Conservation (phyloP, 64 coral and sea anemone genomes). For the Pocillopora damicornis region DNA sequence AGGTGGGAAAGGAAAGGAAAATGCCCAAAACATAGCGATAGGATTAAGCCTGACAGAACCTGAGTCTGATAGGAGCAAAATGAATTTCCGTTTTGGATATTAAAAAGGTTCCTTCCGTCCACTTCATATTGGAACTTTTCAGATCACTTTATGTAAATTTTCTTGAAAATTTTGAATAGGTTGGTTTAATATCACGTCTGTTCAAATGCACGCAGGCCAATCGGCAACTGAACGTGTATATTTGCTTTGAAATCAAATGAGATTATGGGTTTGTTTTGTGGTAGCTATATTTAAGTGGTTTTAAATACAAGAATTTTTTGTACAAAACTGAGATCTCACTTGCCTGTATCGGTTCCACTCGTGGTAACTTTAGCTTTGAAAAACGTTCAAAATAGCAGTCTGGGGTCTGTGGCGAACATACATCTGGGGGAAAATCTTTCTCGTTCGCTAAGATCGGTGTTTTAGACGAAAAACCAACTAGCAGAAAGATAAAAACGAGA, state of each 20-base stretch:
- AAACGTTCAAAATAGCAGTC: constrained; percentile 46
- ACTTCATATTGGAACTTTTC: neutral
- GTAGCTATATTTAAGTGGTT: neutral
- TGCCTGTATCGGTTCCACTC: constrained; percentile 35
- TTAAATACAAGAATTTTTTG: neutral
- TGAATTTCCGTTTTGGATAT: no score
- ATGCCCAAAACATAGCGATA: no score
- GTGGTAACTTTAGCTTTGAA: constrained; percentile 29
- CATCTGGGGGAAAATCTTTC: neutral
- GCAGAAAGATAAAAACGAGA: neutral
- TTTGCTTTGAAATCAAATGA: neutral
- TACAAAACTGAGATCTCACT: neutral
- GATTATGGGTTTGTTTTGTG: neutral
- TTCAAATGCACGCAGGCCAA: neutral
- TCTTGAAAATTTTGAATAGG: neutral
- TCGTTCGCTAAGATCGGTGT: neutral
- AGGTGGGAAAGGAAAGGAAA: no score
- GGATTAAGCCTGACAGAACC: no score
- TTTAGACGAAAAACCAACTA: neutral
- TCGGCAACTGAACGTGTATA: neutral
- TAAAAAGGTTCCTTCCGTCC: no score
- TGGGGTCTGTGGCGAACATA: neutral
- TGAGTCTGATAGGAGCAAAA: no score
- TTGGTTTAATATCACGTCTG: neutral
- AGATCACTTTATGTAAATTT: neutral